Conservation (phyloP, 1,140 invertebrate species). For the Drosophila sp. region DNA sequence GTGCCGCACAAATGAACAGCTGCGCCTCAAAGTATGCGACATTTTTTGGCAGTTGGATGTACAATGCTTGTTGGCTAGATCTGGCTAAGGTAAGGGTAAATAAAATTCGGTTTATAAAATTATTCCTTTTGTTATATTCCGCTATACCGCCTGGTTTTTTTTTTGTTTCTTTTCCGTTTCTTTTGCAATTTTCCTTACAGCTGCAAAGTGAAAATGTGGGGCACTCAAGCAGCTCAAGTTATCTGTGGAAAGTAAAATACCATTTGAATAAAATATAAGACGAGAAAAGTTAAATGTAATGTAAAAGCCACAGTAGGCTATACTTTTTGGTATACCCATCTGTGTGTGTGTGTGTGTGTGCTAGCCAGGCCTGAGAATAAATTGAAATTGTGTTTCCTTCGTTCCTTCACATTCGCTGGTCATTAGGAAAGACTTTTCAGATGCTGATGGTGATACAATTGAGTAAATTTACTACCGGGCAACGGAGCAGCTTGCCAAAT, state of each 20-base stretch:
- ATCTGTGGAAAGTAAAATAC: slow-evolving; percentile 53
- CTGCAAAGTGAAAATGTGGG: slow-evolving; percentile 75
- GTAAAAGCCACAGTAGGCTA: slow-evolving; percentile 64
- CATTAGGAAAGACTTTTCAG: slow-evolving; percentile 21
- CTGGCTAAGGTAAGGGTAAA: not conserved
- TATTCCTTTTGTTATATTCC: slow-evolving; percentile 1
- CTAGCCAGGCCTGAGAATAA: slow-evolving; percentile 44
- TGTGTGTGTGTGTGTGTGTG: slow-evolving; percentile 13
- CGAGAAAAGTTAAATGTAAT: slow-evolving; percentile 78
- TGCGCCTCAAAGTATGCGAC: slow-evolving; percentile 7
- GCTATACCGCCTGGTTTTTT: slow-evolving; percentile 2
- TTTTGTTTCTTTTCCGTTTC: slow-evolving; percentile 35
- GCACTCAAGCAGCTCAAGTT: slow-evolving; percentile 67
- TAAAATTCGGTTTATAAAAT: not conserved
- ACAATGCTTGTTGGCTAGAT: not conserved
- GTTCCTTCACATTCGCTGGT: slow-evolving; percentile 28
- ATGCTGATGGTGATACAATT: slow-evolving; percentile 12
- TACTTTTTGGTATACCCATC: not conserved
- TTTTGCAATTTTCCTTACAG: slow-evolving; percentile 67
- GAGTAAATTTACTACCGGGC: slow-evolving; percentile 3
- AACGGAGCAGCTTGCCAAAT: not conserved
- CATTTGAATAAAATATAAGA: slow-evolving; percentile 80
- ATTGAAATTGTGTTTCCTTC: slow-evolving; percentile 63
- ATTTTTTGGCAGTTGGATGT: not conserved
- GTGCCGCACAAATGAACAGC: not conserved